Base-by-base conservation (phyloP, 2,888 invertebrate genomes). In the Mactromeris polynyma region DNA sequence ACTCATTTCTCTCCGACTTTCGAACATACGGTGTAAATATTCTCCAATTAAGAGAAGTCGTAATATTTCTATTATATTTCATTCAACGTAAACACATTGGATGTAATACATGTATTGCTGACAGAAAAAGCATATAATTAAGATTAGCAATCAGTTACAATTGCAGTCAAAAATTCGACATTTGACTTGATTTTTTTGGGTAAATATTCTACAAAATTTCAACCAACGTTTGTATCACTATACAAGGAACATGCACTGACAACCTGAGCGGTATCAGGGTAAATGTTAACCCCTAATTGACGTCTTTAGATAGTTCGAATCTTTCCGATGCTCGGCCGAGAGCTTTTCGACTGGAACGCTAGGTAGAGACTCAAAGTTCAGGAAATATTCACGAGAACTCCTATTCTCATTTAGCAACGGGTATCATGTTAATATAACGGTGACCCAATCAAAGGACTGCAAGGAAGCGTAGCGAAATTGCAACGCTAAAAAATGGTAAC, bases 1-100 rank as follows among this genome's bases (percentile, higher is more conserved):
- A 36, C 73, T 73, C 14, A 73, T 33, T 73, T 33, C 73, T 31
- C 17, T 36, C 73, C 19, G 73, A 73, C 73, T 33, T 73, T 19
- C 11, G 9, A 73, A 73, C 73, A 73, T 19, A 73, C 73, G 36
- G 36, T 26, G 33, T 33, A 36, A 33, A 73, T 36, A 73, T 36
- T 73, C 33, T 36, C 73, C 73, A 73, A 73, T 73, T 73, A 73
- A 17, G 26, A 73, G 21, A 31, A 33, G 73, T 73, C 73, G 73
- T 73, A 36, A 73, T 36, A 36, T 73, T 26, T 73, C 73, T 73
- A 73, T 73, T 33, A 73, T 33, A 64, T 73, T 73, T 73, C 14
- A 17, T 36, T 36, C 19, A 33, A 3, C 33, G 33, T 33, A 33
- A 17, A 33, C 73, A 21, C 33, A 73, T 73, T 26, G 33, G 33